These are phyloP conservation scores for Bovichtus diacanthus DNA, from an alignment of 2,797 vertebrate species.

Conservation along the genomic window DNA sequence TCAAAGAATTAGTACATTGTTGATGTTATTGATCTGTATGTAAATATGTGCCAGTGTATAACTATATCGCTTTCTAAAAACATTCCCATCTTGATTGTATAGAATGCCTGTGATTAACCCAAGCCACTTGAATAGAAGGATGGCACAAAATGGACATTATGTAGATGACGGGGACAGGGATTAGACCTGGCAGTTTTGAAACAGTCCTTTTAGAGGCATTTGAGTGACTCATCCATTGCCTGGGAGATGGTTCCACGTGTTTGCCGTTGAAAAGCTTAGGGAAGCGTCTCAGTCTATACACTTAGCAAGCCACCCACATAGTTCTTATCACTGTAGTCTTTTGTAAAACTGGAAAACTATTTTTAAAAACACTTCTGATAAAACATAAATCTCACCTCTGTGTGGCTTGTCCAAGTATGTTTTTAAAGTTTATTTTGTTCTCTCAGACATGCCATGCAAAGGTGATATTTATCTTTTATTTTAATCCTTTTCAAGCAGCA, in stretches of 20 bases:
- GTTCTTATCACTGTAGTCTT: neutral
- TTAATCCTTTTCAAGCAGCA: neutral
- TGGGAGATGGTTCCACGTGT: neutral
- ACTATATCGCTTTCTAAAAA: constrained; percentile 51
- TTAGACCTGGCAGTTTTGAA: constrained; percentile 36
- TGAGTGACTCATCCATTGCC: neutral
- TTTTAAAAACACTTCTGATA: neutral
- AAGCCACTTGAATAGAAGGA: neutral
- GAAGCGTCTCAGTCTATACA: neutral
- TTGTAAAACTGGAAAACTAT: neutral
- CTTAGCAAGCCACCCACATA: neutral
- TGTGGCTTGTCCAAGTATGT: neutral
- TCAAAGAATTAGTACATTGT: constrained; percentile 18
- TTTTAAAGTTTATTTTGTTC: neutral
- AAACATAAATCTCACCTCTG: neutral
- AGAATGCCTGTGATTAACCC: constrained; percentile 10
- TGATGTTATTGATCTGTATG: constrained; percentile 60
- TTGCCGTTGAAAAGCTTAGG: neutral
- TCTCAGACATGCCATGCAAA: neutral
- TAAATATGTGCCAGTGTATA: constrained; percentile 67
- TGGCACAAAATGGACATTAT: constrained; percentile 1
- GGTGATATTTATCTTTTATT: neutral
- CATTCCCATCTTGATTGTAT: constrained; percentile 69
- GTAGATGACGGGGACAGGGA: neutral
- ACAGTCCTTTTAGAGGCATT: neutral